Evolutionary conservation across 2,797 vertebrate genomes (phyloP), one percentile per base, ranked within the genome.

Genomic region (Poecile montanus): DNA sequence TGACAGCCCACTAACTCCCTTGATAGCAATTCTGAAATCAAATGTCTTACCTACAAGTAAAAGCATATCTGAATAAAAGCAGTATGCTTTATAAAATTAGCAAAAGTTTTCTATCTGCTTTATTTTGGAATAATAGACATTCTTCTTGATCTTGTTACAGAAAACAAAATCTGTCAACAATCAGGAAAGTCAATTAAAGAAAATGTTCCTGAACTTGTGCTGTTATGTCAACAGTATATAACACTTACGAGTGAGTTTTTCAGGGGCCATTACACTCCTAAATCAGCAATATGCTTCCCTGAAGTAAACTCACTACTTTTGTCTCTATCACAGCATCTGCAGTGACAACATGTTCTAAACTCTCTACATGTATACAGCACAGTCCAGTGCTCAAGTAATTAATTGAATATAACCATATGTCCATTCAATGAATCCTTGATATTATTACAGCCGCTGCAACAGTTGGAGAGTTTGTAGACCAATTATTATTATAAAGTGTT

Each of bases 271-370:
- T 91, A 89, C 53, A 84, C 45, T 79, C 67, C 57, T 85, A 89
- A 94, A 91, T 42, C 51, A 93, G 65, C 72, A 88, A 91, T 88
- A 94, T 70, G 66, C 54, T 92, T 94, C 61, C 77, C 62, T 77
- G 71, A 82, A 92, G 65, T 34, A 92, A 95, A 88, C 45, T 61
- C 61, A 45, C 36, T 81, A 4, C 70, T 88, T 93, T 85, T 70
- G 60, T 54, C 91, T 76, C 84, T 73, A 48, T 75, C 94, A 65
- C 34, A 65, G 66, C 72, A 93, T 85, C 87, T 94, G 84, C 85
- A 93, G 29, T 88, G 75, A 85, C 70, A 92, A 89, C 38, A 42
- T 70, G 89, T 88, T 97, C 65, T 89, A 77, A 95, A 88, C 68
- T 53, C 62, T 58, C 34, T 94, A n/a, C 78, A 68, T 65, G 20